Base-by-base conservation (phyloP, 2,888 invertebrate species). In the Vannuccia rotundouncinata region DNA sequence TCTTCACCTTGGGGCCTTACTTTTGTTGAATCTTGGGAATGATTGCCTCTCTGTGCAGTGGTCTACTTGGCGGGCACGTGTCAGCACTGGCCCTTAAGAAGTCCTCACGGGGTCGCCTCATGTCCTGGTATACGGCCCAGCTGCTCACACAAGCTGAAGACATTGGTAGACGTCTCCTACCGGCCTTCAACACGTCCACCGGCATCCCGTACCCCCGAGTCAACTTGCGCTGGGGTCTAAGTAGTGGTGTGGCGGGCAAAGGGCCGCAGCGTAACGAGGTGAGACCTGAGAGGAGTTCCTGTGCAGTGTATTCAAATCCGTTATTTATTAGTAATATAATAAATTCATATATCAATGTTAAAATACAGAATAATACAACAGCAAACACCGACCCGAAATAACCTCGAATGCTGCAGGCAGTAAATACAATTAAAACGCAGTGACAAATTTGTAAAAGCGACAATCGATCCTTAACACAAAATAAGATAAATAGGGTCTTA, bases 131-230 rank as follows among this genome's bases (percentile, higher is more conserved):
- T 86, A 91, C 92, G 84, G 94, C 93, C 10, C 94, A 98, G 88
- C 89, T 98, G 82, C 90, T 98, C 28, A 90, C 90, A 74, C 92
- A 95, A 92, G 97, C 98, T 0, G 92, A 93, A 86, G 95, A 99
- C 87, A 90, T 98, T 80, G 98, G 95, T 0, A 93, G 92, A 86
- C 90, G 96, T 82, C 90, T 98, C 80, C 88, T 99, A 82, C 98
- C 98, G n/a, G 96, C 98, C 0, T 99, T 99, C 88, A 97, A 98
- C 88, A 96, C 98, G 0, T 92, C 95, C 0, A 97, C 97, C 0
- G 98, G 98, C 74, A 94, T 98, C 86, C 98, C 98, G 10, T 94
- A 95, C 89, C 94, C 96, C n/a, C 91, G 93, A 88, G 95, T 96
- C 85, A 83, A 81, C 76, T 77, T 81, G 22, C 10, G 30, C 29